phyloP scores from a whole-genome alignment of 2,888 invertebrate species.

The Zaprionus bogoriensis region DNA sequence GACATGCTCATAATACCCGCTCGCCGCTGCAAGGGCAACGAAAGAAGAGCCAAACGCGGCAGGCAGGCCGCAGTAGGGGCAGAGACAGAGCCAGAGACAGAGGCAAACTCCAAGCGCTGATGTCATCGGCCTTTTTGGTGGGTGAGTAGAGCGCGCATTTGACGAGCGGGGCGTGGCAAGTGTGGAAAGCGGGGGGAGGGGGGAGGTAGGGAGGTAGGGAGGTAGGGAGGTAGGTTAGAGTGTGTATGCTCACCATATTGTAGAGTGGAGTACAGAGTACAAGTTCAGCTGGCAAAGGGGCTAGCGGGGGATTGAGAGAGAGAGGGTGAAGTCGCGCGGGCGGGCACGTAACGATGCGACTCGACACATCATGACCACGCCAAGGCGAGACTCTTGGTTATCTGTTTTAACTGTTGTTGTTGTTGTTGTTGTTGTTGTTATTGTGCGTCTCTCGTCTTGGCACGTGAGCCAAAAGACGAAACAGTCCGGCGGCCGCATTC shows the following conservation, averaged over 20 bases:
- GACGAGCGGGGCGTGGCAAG: too few species aligned
- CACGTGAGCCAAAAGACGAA: conserved; percentile 41
- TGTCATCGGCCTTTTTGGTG: conserved; percentile 36
- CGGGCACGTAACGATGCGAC: conserved; percentile 50
- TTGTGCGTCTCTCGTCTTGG: conserved; percentile 13
- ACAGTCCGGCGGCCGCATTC: conserved; percentile 39
- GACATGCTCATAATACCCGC: too few species aligned
- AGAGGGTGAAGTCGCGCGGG: conserved; percentile 11
- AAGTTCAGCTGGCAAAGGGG: not conserved
- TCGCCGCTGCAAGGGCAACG: not conserved
- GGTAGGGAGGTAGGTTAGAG: too few species aligned
- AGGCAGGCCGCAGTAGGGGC: not conserved
- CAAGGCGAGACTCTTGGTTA: conserved; percentile 30
- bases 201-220: too few species aligned
- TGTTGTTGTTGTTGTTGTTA: conserved; percentile 9
- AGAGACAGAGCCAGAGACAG: not conserved
- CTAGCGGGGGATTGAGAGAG: not conserved
- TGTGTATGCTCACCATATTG: too few species aligned
- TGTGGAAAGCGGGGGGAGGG: too few species aligned
- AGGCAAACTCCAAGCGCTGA: conserved; percentile 29
- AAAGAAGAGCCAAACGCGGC: too few species aligned
- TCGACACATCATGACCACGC: conserved; percentile 28
- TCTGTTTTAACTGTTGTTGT: conserved; percentile 2
- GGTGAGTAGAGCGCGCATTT: not conserved
- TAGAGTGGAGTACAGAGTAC: conserved; percentile 2